Evolutionary conservation across 2,797 vertebrate genomes (phyloP).

Genomic region (Gymnothorax javanicus): DNA sequence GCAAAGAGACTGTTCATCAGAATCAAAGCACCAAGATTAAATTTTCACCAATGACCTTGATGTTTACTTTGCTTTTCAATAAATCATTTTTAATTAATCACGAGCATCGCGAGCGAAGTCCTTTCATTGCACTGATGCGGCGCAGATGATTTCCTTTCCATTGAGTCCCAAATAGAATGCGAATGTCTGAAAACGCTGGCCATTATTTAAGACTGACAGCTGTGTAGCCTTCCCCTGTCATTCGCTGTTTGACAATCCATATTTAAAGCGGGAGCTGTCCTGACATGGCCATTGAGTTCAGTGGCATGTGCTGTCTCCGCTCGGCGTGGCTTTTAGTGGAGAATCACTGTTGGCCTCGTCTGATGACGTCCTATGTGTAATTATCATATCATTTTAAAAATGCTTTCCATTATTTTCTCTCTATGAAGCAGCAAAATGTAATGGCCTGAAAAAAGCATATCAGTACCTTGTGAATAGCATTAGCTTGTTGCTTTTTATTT

Average conservation of each 20-base stretch:
- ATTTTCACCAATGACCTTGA: not conserved
- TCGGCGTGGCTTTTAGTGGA: not conserved
- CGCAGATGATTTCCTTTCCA: constrained; percentile 10
- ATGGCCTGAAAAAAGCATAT: no score
- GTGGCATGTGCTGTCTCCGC: not conserved
- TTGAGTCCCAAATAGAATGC: constrained; percentile 19
- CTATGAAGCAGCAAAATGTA: no score
- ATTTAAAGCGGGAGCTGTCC: constrained; percentile 36
- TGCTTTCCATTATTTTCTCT: no score
- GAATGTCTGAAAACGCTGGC: constrained; percentile 1
- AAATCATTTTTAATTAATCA: not conserved
- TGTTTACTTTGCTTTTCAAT: not conserved
- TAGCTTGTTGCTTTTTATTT: no score
- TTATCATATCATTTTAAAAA: not conserved
- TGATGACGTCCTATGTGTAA: not conserved
- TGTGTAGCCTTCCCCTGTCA: constrained; percentile 26
- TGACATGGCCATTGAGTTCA: constrained; percentile 43
- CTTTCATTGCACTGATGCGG: constrained; percentile 13
- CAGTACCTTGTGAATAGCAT: no score
- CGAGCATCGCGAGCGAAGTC: not conserved
- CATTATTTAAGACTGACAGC: constrained; percentile 36
- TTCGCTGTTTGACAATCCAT: constrained; percentile 31
- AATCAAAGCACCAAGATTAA: no score
- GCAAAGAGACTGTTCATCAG: no score
- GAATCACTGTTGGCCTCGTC: not conserved